Evolutionary conservation across 2,797 vertebrate genomes (phyloP), one percentile per base, ranked within the genome.

Genomic region (Myotis pilosus): DNA sequence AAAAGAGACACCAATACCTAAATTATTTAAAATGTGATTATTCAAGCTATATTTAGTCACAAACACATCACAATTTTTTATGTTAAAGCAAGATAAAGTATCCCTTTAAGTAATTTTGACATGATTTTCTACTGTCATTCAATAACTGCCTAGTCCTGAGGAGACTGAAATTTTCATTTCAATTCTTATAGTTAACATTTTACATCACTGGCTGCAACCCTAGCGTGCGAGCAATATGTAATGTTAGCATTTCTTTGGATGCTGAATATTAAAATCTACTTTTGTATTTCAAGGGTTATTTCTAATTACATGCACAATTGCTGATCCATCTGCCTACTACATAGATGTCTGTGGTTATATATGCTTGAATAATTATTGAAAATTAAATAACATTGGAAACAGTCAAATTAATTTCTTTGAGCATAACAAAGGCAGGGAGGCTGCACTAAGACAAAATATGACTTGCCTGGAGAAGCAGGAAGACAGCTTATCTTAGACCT

Each of bases 221-320:
- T 47, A 88, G 44, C 88, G 38, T 94, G 85, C 33, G 51, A 62
- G 64, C 57, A 89, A 95, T 96, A 97, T 97, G 95, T 91, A 96
- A 83, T 33, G 95, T 97, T 98, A 96, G 97, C 90, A 87, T 83
- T 92, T 96, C 94, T 89, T 95, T 87, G 86, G 95, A 92, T 98
- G 96, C 78, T 97, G 95, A 98, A 98, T 98, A 98, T 97, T 98
- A 97, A 98, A 97, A 97, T 62, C 69, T 60, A 94, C 49, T 72
- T 98, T 97, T 97, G 81, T 96, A 97, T 98, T 98, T 98, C 96
- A 97, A 96, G 94, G 87, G 96, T 97, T 98, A 98, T 97, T 98
- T 98, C 97, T 98, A 98, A 98, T 98, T 98, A 98, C 97, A 98
- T 97, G 98, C 97, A 98, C 97, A 98, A 98, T 98, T 98, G 98